Base-by-base conservation (phyloP, 2,888 invertebrate species). In the Mimas tiliae region DNA sequence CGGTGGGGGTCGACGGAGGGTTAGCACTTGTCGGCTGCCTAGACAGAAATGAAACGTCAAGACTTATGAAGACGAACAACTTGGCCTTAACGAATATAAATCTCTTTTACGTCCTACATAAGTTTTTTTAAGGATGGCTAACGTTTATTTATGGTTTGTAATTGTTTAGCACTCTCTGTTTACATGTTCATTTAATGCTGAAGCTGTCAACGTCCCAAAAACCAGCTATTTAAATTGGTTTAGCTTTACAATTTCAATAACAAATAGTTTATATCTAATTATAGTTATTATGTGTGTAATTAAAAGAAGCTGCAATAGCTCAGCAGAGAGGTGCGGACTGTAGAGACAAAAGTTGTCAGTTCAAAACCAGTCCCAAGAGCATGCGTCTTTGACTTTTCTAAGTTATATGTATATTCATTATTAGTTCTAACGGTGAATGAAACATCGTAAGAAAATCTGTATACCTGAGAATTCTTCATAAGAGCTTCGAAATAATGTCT, bases 51-150 rank as follows among this genome's bases (percentile, higher is more conserved):
- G 90, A 92, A 91, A 91, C 86, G 91, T 89, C 91, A 87, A 82
- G 84, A 83, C 85, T 92, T 90, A 92, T 91, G 90, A 93, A 92
- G 93, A 92, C 87, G 90, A 90, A 92, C 91, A 92, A 88, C 93
- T 89, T 87, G 75, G 79, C 85, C 87, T 88, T 91, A 93, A 91
- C 91, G 89, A 90, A 87, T 90, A 93, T 92, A 91, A 92, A 91
- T 92, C 87, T 89, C 81, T 83, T 85, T 88, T 85, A 86, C 87
- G 86, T 86, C 83, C 82, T 74, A 77, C 76, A 80, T 81, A 84
- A 79, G 83, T 85, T 89, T 88, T 45, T 88, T 88, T 86, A 82
- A 85, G 83, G 82, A 82, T 42, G 21, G 42, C 58, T 58, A 58
- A 58, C 42, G 58, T 58, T 58, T 58, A 58, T 83, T 81, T 78